Conservation (phyloP, 2,113 vertebrate species). For the Semnopithecus entellus region DNA sequence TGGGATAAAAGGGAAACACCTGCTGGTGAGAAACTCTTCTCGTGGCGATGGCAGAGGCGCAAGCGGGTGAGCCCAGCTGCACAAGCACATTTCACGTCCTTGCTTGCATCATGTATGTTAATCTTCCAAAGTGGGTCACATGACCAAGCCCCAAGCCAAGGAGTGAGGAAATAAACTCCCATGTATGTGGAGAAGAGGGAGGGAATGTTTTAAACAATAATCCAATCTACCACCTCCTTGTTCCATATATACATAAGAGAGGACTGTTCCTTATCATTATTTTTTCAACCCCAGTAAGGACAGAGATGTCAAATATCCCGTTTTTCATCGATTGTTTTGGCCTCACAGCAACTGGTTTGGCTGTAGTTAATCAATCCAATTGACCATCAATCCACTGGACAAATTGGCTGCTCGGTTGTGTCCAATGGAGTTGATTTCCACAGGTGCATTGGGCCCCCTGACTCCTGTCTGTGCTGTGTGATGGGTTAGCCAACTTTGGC, state of each 20-base stretch:
- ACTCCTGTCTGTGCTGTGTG: not conserved
- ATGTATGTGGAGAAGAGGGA: not conserved
- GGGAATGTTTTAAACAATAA: not conserved
- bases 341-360: not conserved
- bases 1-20: not conserved
- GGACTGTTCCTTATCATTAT: not conserved
- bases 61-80: not conserved
- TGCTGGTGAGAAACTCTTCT: not conserved
- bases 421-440: not conserved
- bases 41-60: too few species aligned
- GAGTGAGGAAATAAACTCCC: not conserved
- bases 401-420: not conserved
- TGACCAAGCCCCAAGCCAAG: not conserved
- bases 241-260: not conserved
- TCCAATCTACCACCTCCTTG: not conserved
- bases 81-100: not conserved
- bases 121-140: not conserved
- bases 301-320: not conserved
- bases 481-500: not conserved
- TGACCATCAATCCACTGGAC: not conserved
- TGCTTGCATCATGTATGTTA: not conserved
- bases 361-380: not conserved
- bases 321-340: not conserved
- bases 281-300: not conserved
- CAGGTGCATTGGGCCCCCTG: accelerated